Evolutionary conservation across 2,113 vertebrate genomes (phyloP).

Genomic region (Antigone vipio): DNA sequence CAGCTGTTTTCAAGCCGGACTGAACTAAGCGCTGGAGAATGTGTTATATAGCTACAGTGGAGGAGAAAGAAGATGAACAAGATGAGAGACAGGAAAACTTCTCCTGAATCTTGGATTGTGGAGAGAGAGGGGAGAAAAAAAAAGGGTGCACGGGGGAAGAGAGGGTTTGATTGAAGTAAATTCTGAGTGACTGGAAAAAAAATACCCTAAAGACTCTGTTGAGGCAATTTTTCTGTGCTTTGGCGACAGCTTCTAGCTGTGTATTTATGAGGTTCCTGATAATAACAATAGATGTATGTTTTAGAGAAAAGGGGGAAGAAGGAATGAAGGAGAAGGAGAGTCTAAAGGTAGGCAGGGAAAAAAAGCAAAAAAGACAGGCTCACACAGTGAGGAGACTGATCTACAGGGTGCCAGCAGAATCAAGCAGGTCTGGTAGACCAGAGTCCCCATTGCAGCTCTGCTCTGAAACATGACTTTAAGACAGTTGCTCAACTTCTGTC

Average conservation of each 20-base stretch:
- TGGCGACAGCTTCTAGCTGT: background rate
- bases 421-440: background rate
- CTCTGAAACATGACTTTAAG: background rate
- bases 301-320: background rate
- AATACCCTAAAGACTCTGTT: background rate
- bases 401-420: background rate
- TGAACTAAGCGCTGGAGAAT: background rate
- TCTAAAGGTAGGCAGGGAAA: background rate
- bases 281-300: background rate
- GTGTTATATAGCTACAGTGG: background rate
- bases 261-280: background rate
- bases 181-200: background rate
- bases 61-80: background rate
- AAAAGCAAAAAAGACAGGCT: background rate
- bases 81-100: background rate
- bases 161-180: background rate
- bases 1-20: background rate
- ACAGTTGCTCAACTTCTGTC: background rate
- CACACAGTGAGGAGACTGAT: background rate
- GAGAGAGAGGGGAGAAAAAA: background rate
- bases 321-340: background rate
- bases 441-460: background rate
- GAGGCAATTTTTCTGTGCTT: background rate
- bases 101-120: background rate
- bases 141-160: background rate